Evolutionary conservation across 2,113 vertebrate genomes (phyloP).

Genomic region (Dryoscopus gambensis): DNA sequence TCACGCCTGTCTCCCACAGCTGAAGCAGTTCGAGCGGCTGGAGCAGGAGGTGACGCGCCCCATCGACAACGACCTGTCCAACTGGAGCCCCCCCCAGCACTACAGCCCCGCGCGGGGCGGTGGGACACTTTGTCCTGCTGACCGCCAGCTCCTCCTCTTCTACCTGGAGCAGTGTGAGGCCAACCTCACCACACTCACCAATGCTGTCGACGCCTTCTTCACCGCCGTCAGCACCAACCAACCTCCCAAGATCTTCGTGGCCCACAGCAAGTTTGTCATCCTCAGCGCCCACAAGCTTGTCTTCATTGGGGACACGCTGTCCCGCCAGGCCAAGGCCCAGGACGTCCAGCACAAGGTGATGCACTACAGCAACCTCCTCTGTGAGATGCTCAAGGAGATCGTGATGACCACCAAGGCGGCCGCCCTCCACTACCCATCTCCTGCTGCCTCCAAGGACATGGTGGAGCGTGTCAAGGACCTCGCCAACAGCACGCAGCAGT

Average conservation of each 20-base stretch:
- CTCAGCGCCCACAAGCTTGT: slow-evolving; percentile 97
- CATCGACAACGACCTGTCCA: slow-evolving; percentile 91
- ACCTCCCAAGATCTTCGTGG: slow-evolving; percentile 95
- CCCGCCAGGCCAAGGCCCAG: slow-evolving; percentile 89
- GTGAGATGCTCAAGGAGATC: slow-evolving; percentile 93
- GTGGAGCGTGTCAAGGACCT: slow-evolving; percentile 90
- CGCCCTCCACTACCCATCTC: slow-evolving; percentile 89
- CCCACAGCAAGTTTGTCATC: slow-evolving; percentile 98
- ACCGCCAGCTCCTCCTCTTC: slow-evolving; percentile 94
- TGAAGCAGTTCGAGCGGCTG: slow-evolving; percentile 94
- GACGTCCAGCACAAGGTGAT: slow-evolving; percentile 87
- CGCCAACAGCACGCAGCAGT: slow-evolving; percentile 89
- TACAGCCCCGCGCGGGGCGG: slow-evolving; percentile 59
- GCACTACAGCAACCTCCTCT: slow-evolving; percentile 93
- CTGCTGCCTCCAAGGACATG: slow-evolving; percentile 87
- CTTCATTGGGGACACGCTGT: slow-evolving; percentile 95
- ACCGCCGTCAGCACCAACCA: slow-evolving; percentile 89
- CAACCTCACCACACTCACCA: slow-evolving; percentile 90
- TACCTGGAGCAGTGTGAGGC: slow-evolving; percentile 95
- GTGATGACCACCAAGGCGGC: slow-evolving; percentile 93
- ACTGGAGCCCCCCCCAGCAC: slow-evolving; percentile 84
- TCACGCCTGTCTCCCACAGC: slow-evolving; percentile 53
- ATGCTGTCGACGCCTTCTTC: slow-evolving; percentile 92
- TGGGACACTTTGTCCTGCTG: slow-evolving; percentile 73
- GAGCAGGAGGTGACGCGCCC: slow-evolving; percentile 92